Base-by-base conservation (phyloP, 1,140 invertebrate species). In the Anoplolepis gracilipes region DNA sequence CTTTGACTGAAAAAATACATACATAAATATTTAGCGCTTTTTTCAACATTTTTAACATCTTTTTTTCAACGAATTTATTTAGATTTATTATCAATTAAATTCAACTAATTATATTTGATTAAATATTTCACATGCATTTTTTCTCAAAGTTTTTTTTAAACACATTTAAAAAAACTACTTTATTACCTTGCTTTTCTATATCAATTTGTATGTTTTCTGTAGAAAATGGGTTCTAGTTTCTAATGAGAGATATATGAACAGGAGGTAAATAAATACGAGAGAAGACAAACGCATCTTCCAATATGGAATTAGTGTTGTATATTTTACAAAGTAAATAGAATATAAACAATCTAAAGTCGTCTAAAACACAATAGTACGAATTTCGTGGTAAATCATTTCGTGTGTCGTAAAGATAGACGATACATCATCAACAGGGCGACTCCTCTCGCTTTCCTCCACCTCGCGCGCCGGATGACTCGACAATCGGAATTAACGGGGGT, bases 321-420 rank as follows among this genome's bases (percentile, higher is more conserved):
- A 95, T 95, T 94, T 94, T 94, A 94, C 93, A 94, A 94, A 94
- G 93, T 94, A 94, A 95, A 94, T 93, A 92, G 90, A 94, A 94
- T 94, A 94, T 93, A 95, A 94, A 94, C 92, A 94, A 94, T 94
- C 93, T 91, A 93, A 93, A 91, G 92, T 94, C 87, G 91, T 93
- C 93, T 91, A 92, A 93, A 95, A 94, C 93, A 90, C 90, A 95
- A 94, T 91, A 92, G 92, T 93, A 93, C 89, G 91, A 92, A 89
- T 93, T 92, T 92, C 89, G 87, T 92, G 86, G 90, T 88, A 92
- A 93, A 93, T 90, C 86, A 92, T 92, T 90, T 90, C 92, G 90
- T 93, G 92, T 93, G 91, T 93, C 89, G 90, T 93, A 93, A 93
- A 93, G 92, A 79, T 93, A 93, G 94, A 93, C 91, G 92, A 93